Conservation (phyloP, 2,113 vertebrate species). For the Aspidoscelis tigris region DNA sequence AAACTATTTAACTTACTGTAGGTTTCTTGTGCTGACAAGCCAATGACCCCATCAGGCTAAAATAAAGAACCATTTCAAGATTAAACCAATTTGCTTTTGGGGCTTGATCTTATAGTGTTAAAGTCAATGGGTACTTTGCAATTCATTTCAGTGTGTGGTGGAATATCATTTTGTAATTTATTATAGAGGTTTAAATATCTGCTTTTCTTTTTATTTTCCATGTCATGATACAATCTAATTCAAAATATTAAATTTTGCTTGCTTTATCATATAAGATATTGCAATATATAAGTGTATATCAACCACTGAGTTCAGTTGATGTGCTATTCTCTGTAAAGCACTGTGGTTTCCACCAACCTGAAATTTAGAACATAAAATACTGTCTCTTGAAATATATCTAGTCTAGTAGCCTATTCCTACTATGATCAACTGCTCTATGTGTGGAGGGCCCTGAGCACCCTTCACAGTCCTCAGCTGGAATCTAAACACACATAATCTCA, state of each 20-base stretch:
- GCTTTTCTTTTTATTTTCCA: background rate
- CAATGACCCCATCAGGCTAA: conserved; percentile 20
- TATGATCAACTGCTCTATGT: no score
- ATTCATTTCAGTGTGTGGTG: background rate
- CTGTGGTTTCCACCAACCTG: no score
- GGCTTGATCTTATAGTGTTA: conserved; percentile 3
- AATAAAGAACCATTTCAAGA: conserved; percentile 11
- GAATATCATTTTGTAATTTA: conserved; percentile 11
- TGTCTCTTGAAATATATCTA: no score
- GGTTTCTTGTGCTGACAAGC: background rate
- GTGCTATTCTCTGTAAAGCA: no score
- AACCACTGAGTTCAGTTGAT: no score
- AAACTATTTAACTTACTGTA: conserved; percentile 1
- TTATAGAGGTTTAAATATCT: background rate
- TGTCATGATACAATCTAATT: background rate
- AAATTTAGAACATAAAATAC: no score
- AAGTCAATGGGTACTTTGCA: background rate
- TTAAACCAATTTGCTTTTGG: background rate
- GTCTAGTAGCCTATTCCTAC: no score
- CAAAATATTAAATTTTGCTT: background rate
- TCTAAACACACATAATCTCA: no score
- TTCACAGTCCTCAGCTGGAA: no score
- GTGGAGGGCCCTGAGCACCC: no score
- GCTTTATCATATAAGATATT: no score
- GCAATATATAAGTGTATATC: no score